Conservation (phyloP, 1,140 invertebrate species). For the Pseudomyrmex dendroicus region DNA sequence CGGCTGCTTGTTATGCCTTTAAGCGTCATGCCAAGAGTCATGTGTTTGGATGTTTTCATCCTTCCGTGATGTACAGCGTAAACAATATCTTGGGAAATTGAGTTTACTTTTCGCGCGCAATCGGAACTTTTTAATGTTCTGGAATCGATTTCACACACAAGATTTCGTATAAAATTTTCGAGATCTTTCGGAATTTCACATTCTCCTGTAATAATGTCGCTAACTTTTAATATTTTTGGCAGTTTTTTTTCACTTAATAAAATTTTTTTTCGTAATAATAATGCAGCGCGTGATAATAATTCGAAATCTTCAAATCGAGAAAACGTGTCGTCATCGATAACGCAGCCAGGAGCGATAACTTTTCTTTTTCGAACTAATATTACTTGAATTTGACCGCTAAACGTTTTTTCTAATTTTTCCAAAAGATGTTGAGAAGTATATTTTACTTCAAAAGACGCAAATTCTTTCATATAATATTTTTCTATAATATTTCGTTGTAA, state of each 20-base stretch:
- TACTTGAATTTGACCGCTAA: neutral
- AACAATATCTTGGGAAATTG: neutral
- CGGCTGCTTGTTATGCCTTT: constrained; percentile 9
- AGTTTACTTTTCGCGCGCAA: neutral
- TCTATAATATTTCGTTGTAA: neutral
- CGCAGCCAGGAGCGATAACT: neutral
- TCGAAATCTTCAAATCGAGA: neutral
- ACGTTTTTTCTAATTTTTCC: neutral
- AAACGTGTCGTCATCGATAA: neutral
- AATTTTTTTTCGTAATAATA: constrained; percentile 5
- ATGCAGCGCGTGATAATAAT: neutral
- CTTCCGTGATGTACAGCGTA: neutral
- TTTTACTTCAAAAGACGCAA: neutral
- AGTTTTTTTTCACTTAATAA: neutral
- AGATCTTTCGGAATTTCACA: neutral
- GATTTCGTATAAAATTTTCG: neutral
- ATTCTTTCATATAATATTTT: neutral
- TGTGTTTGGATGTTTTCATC: constrained; percentile 5
- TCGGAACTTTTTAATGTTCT: neutral
- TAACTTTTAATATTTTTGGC: neutral
- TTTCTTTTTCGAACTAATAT: neutral
- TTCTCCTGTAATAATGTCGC: constrained; percentile 1
- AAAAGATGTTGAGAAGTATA: constrained; percentile 4
- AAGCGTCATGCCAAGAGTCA: constrained; percentile 1
- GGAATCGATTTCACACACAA: neutral